Percentiles rank a stretch among this genome's conserved stretches.
Evolutionary conservation across 2,888 invertebrate genomes (phyloP).

Genomic region (Spatulosminthurus flaviceps): DNA sequence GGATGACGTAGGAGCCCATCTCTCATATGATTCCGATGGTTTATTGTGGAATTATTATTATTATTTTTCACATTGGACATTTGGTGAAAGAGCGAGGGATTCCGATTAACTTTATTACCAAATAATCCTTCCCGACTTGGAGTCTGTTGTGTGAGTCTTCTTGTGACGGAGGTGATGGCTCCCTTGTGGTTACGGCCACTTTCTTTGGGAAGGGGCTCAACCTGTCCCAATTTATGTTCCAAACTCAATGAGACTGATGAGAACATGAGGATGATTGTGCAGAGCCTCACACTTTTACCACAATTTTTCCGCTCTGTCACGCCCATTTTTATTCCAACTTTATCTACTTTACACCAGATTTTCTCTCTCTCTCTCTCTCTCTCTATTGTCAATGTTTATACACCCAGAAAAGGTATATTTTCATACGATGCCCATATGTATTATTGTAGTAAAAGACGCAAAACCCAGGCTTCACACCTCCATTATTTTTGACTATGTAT

Average conservation of each 20-base stretch:
- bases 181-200: constrained; percentile 46
- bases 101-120: constrained; percentile 16
- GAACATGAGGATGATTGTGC: constrained; percentile 41
- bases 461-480: no score
- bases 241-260: constrained; percentile 35
- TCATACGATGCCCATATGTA: no score
- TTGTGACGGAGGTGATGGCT: constrained; percentile 45
- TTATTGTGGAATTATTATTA: background rate
- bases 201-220: constrained; percentile 51
- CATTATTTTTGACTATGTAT: no score
- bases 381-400: no score
- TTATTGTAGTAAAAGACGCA: no score
- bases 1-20: background rate
- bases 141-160: constrained; percentile 34
- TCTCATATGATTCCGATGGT: background rate
- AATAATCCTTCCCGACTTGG: background rate
- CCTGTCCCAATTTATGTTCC: constrained; percentile 52
- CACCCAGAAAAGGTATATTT: no score
- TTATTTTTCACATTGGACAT: background rate
- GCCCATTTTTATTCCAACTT: no score
- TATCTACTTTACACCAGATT: background rate
- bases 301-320: constrained; percentile 44
- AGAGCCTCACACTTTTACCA: constrained; percentile 45
- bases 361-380: no score
- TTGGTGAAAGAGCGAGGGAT: background rate